Evolutionary conservation across 2,888 invertebrate genomes (phyloP).

Genomic region (Microdon myrmicae): DNA sequence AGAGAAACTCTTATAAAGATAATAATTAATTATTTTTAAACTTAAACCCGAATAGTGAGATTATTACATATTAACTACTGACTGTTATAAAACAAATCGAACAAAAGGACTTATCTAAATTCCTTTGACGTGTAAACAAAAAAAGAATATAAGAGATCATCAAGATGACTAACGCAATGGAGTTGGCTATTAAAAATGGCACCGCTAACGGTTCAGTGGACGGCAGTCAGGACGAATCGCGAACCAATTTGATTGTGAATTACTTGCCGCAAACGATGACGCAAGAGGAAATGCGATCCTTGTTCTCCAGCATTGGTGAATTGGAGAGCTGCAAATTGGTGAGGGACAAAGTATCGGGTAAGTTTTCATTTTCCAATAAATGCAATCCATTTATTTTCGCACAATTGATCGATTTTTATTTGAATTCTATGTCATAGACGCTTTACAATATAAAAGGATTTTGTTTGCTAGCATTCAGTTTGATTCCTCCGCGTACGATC

Average conservation of each 20-base stretch:
- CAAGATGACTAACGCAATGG: slow-evolving; percentile 68
- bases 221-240: slow-evolving; percentile 90
- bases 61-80: slow-evolving; percentile 56
- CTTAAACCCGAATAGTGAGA: slow-evolving; percentile 60
- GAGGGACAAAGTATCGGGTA: slow-evolving; percentile 94
- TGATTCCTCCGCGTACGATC: too few species aligned
- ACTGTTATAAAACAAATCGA: slow-evolving; percentile 22
- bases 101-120: slow-evolving; percentile 12
- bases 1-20: slow-evolving; percentile 45
- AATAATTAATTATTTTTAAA: slow-evolving; percentile 38
- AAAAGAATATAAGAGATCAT: slow-evolving; percentile 54
- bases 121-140: slow-evolving; percentile 38
- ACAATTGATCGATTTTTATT: neutral
- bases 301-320: slow-evolving; percentile 95
- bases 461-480: neutral
- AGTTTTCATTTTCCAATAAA: too few species aligned
- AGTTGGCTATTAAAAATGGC: slow-evolving; percentile 85
- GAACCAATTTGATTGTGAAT: slow-evolving; percentile 95
- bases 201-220: slow-evolving; percentile 65
- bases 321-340: slow-evolving; percentile 97
- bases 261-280: slow-evolving; percentile 94
- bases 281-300: slow-evolving; percentile 93
- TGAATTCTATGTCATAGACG: neutral
- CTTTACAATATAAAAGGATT: neutral
- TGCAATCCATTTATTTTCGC: slow-evolving; percentile 1